Conservation (phyloP, 2,797 vertebrate genomes). For the Poeciliopsis turneri region DNA sequence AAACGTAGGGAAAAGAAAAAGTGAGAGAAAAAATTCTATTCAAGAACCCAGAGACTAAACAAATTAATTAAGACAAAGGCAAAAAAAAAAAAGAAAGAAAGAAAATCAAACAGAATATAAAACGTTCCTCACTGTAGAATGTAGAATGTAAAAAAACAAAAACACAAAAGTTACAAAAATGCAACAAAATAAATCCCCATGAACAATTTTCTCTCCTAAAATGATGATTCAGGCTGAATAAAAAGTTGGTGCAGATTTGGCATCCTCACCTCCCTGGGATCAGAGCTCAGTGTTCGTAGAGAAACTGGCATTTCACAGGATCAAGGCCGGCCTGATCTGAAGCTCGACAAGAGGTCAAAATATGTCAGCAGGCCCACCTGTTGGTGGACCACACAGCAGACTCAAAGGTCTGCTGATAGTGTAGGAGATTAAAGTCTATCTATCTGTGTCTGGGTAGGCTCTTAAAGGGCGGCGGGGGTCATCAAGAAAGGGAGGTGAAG, state of each 20-base stretch:
- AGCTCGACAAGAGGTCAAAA: slow-evolving; percentile 26
- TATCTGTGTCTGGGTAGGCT: slow-evolving; percentile 44
- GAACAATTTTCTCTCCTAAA: background rate
- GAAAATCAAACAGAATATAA: background rate
- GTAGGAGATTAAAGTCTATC: slow-evolving; percentile 46
- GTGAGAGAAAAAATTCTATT: background rate
- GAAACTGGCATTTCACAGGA: slow-evolving; percentile 33
- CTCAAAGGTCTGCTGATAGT: slow-evolving; percentile 55
- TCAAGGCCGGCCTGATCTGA: slow-evolving; percentile 50
- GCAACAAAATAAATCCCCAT: background rate
- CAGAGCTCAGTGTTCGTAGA: slow-evolving; percentile 8
- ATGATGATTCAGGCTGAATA: background rate
- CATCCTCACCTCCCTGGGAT: background rate
- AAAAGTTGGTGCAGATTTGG: background rate
- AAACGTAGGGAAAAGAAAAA: background rate
- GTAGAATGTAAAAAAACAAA: background rate
- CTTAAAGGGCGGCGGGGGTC: slow-evolving; percentile 25
- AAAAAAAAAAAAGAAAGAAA: background rate
- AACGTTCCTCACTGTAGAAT: background rate
- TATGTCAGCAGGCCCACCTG: slow-evolving; percentile 54
- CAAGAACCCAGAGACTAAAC: background rate
- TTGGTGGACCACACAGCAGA: slow-evolving; percentile 51
- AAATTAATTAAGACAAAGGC: background rate
- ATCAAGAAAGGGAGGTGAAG: slow-evolving; percentile 40
- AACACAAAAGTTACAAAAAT: background rate